Percentiles rank a stretch among this genome's conserved stretches.
phyloP scores from a whole-genome alignment of 2,797 vertebrate genomes.

The Gymnothorax javanicus region DNA sequence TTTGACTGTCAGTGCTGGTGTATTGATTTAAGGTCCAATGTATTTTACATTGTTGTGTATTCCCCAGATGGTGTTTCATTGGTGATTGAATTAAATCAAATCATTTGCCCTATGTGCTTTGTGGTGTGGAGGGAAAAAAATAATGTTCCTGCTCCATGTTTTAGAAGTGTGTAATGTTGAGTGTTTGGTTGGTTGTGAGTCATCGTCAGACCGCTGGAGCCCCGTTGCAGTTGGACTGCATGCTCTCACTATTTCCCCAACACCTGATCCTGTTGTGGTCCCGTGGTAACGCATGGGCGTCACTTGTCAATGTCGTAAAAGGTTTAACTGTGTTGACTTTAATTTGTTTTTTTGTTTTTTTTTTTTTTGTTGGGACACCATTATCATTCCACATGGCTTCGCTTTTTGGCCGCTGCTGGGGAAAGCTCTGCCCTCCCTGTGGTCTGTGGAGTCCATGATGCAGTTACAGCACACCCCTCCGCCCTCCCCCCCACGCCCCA shows the following conservation, averaged over 20 bases:
- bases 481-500: background rate
- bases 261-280: conserved; percentile 56
- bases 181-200: conserved; percentile 31
- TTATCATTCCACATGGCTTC: conserved; percentile 63
- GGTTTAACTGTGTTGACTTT: conserved; percentile 43
- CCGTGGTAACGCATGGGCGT: conserved; percentile 62
- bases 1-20: conserved; percentile 6
- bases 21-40: conserved; percentile 21
- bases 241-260: conserved; percentile 63
- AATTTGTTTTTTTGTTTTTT: no score
- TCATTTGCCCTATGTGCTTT: conserved; percentile 34
- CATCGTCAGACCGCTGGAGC: conserved; percentile 60
- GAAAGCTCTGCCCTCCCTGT: conserved; percentile 55
- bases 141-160: conserved; percentile 34
- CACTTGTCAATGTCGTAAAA: conserved; percentile 53
- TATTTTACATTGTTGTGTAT: conserved; percentile 27
- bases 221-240: conserved; percentile 61
- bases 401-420: conserved; percentile 53
- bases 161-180: conserved; percentile 6
- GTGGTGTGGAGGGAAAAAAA: conserved; percentile 10
- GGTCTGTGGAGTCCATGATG: conserved; percentile 42
- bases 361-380: conserved; percentile 39
- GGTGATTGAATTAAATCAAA: conserved; percentile 41
- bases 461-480: conserved; percentile 29
- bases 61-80: conserved; percentile 36